These are phyloP conservation scores for Crotophaga sulcirostris DNA, from an alignment of 2,113 vertebrate species.

Conservation along the genomic window DNA sequence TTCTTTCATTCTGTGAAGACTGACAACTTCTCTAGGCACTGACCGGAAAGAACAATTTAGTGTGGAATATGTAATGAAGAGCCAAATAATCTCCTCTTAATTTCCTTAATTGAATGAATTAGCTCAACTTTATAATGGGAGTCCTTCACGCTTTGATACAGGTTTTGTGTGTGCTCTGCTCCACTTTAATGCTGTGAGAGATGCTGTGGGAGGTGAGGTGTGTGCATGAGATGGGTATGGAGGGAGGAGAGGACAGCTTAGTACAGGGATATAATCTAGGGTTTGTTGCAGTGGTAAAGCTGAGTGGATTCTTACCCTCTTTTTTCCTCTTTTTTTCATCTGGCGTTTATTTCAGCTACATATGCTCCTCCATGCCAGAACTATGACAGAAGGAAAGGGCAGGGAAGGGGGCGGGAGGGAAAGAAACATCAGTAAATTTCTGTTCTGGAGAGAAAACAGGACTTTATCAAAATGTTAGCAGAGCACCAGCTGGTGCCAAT, in stretches of 20 bases:
- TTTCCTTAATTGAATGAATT: not conserved
- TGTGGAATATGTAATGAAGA: not conserved
- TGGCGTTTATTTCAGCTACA: not conserved
- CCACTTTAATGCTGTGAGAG: not conserved
- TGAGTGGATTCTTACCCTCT: not conserved
- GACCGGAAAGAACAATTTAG: not conserved
- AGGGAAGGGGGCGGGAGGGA: not conserved
- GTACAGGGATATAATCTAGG: fast-evolving
- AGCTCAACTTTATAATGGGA: not conserved
- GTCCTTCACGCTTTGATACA: not conserved
- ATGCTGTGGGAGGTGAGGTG: not conserved
- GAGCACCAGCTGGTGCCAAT: not conserved
- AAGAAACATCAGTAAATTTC: not conserved
- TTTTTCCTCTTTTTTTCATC: not conserved
- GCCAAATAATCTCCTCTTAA: not conserved
- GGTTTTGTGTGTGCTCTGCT: not conserved
- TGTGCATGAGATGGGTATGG: not conserved
- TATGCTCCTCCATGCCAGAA: not conserved
- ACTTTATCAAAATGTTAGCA: conserved; percentile 45
- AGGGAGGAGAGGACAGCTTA: not conserved
- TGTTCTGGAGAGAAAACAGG: conserved; percentile 25
- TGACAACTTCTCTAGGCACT: not conserved
- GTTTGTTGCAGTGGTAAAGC: not conserved
- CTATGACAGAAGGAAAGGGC: not conserved
- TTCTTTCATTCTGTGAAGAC: not conserved